Evolutionary conservation across 2,888 invertebrate species (phyloP), one percentile per base, ranked within the genome.

Genomic region (Lordiphosa fenestrarum): DNA sequence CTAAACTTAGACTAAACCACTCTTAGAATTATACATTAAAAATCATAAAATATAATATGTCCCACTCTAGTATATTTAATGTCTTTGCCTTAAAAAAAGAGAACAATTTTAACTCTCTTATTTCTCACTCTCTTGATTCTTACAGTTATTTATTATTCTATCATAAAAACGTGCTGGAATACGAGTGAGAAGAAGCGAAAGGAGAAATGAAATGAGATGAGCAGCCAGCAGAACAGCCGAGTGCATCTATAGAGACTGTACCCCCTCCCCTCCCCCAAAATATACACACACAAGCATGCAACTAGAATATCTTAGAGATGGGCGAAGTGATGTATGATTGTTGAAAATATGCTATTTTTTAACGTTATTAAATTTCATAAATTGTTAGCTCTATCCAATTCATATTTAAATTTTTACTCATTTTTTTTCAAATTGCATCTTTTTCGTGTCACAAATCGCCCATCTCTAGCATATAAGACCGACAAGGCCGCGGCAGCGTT

Each of bases 131-230:
- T 35, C 15, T 35, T 35, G 10, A 21, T 38, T 9, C 46, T 93
- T 92, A 69, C 92, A 96, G 96, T 81, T 98, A 98, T 90, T 92
- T 98, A 64, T 92, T 98, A 67, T 98, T 98, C 91, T 98, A 98
- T 90, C 98, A 98, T 91, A 98, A 98, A 91, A 96, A 96, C 90
- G 94, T 97, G 68, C 90, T 98, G 90, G 96, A 96, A 88, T 98
- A 97, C 84, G 94, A 94, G 60, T 80, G 58, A 77, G 35, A 73
- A 90, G 15, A 44, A 10, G 6, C 6, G 13, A 19, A 44, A 10
- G 12, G 19, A 19, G 19, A 19, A 15, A 15, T 15, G 15, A 2
- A 15, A 19, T 4, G 4, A 15, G 30, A 15, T 13, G 33, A 44
- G 9, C 38, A 50, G 44, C 25, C 54, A 46, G 49, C 33, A 33